phyloP scores from a whole-genome alignment of 2,888 invertebrate genomes.

The Lacanobia oleracea region DNA sequence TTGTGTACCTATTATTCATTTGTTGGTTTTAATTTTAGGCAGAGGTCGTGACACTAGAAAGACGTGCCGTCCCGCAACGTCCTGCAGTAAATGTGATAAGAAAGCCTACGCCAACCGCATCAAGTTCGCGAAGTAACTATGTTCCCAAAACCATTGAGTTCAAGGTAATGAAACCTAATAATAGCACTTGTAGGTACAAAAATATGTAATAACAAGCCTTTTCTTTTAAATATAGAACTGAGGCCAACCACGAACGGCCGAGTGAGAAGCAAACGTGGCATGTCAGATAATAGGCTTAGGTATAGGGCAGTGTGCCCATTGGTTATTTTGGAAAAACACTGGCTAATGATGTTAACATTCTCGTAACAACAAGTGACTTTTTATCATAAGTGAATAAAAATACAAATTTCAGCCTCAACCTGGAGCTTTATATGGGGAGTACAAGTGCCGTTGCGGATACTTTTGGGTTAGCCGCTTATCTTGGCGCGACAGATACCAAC shows the following conservation, averaged over 20 bases:
- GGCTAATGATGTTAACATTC: neutral
- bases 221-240: neutral
- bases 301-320: neutral
- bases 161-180: constrained; percentile 17
- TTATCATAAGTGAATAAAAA: too few relatives aligned
- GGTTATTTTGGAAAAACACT: neutral
- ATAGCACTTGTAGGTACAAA: neutral
- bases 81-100: neutral
- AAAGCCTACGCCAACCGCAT: neutral
- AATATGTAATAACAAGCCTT: neutral
- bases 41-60: neutral
- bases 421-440: constrained; percentile 70
- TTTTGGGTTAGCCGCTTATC: constrained; percentile 74
- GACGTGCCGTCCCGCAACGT: neutral
- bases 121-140: neutral
- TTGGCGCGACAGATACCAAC: constrained; percentile 69
- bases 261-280: neutral
- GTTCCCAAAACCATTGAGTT: neutral
- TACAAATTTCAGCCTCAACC: constrained; percentile 37
- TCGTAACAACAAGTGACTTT: neutral
- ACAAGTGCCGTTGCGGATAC: constrained; percentile 70
- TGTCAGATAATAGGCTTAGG: neutral
- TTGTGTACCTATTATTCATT: neutral
- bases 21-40: constrained; percentile 16
- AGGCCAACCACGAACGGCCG: neutral